phyloP scores from a whole-genome alignment of 2,113 vertebrate genomes.

The western clawed frog (Xenopus tropicalis) region UCB_Xtro_10.0 CM004452.2:10988001-10988500 shows the following conservation, averaged over 20 bases:
- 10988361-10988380: constrained; percentile 7
- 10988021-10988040: not conserved
- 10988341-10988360: constrained; percentile 15
- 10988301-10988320: not conserved
- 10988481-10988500: constrained; percentile 28
- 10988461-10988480: constrained; percentile 5
- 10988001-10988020: not conserved
- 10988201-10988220: not conserved
- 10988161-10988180: not conserved
- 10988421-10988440: constrained; percentile 14
- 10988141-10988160: not conserved
- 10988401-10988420: not conserved
- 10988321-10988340: constrained; percentile 12
- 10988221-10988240: not conserved
- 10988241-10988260: constrained; percentile 21
- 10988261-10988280: not conserved
- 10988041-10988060: not conserved
- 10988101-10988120: not conserved
- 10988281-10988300: not conserved
- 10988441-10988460: constrained; percentile 27
- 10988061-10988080: not conserved
- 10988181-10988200: not conserved
- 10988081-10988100: not conserved
- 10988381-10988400: constrained; percentile 11
- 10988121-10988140: constrained; percentile 12